Conservation (phyloP, 2,888 invertebrate species). For the Scaptomyza reducta region DNA sequence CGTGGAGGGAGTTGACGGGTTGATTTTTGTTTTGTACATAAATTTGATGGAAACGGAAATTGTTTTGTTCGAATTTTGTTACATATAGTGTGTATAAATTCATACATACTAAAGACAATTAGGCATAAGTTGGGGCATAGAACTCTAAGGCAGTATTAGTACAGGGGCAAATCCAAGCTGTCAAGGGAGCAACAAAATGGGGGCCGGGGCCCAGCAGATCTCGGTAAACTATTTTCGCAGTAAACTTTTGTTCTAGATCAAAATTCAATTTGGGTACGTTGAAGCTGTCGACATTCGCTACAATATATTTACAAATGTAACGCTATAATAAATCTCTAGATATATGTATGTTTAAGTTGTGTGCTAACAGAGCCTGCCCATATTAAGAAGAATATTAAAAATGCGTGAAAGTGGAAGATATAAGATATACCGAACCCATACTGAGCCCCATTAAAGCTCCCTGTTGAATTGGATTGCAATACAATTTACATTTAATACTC, state of each 20-base stretch:
- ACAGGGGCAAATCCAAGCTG: constrained; percentile 16
- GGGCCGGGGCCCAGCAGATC: constrained; percentile 46
- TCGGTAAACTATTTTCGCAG: constrained; percentile 4
- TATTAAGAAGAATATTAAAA: constrained; percentile 8
- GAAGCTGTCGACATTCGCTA: background rate
- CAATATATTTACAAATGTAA: constrained; percentile 1
- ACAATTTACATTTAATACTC: constrained; percentile 63
- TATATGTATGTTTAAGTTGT: constrained; percentile 5
- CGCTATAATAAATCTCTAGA: background rate
- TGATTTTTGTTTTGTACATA: constrained; percentile 66
- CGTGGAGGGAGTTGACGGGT: constrained; percentile 42
- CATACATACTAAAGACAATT: constrained; percentile 34
- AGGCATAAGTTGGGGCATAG: constrained; percentile 42
- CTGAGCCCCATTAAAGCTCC: constrained; percentile 50
- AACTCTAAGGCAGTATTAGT: constrained; percentile 31
- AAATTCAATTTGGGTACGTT: background rate
- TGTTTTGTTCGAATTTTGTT: constrained; percentile 54
- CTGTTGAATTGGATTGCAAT: constrained; percentile 30
- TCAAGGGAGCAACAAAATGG: constrained; percentile 31
- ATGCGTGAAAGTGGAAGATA: background rate
- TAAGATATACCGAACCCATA: constrained; percentile 21
- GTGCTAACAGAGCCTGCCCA: constrained; percentile 10
- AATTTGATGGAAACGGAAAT: constrained; percentile 64
- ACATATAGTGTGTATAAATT: constrained; percentile 33
- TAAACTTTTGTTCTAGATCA: background rate